Conservation (phyloP, 2,888 invertebrate genomes). For the Aphidius colemani region DNA sequence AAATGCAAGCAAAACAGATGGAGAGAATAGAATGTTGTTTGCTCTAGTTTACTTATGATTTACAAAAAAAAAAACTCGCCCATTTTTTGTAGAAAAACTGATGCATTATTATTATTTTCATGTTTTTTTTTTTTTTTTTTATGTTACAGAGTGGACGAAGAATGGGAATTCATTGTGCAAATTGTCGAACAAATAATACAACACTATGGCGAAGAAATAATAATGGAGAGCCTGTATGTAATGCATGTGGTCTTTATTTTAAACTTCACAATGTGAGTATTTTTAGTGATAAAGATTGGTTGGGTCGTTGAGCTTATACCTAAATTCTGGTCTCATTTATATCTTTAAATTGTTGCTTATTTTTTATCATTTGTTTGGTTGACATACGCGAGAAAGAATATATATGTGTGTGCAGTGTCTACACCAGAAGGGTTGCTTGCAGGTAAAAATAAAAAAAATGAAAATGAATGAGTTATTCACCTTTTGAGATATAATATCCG, state of each 20-base stretch:
- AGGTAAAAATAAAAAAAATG: no score
- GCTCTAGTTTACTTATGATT: slow-evolving; percentile 53
- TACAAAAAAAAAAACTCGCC: no score
- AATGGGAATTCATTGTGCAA: slow-evolving; percentile 74
- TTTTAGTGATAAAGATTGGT: slow-evolving; percentile 43
- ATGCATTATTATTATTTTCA: no score
- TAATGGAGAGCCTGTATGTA: slow-evolving; percentile 98
- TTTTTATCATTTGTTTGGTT: no score
- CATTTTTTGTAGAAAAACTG: no score
- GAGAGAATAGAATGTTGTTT: slow-evolving; percentile 51
- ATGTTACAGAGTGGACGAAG: slow-evolving; percentile 50
- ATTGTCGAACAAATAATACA: slow-evolving; percentile 78
- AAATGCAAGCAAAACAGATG: slow-evolving; percentile 38
- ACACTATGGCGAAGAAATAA: slow-evolving; percentile 98
- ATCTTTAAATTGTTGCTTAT: not conserved
- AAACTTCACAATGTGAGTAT: slow-evolving; percentile 68
- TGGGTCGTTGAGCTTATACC: slow-evolving; percentile 34
- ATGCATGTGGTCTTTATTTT: slow-evolving; percentile 98
- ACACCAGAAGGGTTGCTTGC: no score
- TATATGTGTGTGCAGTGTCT: no score
- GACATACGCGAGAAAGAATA: no score
- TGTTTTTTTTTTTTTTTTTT: slow-evolving; percentile 37
- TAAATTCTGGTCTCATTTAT: slow-evolving; percentile 29
- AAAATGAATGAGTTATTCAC: no score
- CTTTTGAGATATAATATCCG: no score